Conservation (phyloP, 2,113 vertebrate species). For the Pygoscelis antarcticus region DNA sequence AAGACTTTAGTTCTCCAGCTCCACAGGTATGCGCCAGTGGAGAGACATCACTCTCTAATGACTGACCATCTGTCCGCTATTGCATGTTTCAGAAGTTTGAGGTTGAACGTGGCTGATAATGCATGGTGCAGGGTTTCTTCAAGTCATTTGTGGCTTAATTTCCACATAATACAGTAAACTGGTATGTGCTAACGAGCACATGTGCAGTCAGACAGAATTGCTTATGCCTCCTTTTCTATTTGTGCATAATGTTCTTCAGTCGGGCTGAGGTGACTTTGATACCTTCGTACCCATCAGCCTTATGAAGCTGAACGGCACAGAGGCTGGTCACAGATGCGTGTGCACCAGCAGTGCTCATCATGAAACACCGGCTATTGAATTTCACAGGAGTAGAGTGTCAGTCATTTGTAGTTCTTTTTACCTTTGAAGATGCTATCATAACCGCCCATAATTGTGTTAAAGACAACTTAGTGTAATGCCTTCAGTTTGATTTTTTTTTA, state of each 20-base stretch:
- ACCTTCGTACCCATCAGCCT: neutral
- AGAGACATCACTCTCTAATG: neutral
- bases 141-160: neutral
- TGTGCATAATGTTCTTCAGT: neutral
- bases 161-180: neutral
- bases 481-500: neutral
- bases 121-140: neutral
- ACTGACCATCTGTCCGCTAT: neutral
- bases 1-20: neutral
- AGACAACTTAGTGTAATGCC: neutral
- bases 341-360: neutral
- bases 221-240: neutral
- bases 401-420: neutral
- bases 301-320: neutral
- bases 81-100: neutral
- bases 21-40: neutral
- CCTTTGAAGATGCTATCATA: neutral
- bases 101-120: neutral
- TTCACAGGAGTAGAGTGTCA: neutral
- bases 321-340: neutral
- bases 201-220: neutral
- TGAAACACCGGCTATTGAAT: neutral
- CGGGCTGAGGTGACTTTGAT: neutral
- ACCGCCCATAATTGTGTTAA: neutral
- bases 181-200: neutral